Conservation (phyloP, 1,140 invertebrate genomes). For the Nasonia vitripennis region DNA sequence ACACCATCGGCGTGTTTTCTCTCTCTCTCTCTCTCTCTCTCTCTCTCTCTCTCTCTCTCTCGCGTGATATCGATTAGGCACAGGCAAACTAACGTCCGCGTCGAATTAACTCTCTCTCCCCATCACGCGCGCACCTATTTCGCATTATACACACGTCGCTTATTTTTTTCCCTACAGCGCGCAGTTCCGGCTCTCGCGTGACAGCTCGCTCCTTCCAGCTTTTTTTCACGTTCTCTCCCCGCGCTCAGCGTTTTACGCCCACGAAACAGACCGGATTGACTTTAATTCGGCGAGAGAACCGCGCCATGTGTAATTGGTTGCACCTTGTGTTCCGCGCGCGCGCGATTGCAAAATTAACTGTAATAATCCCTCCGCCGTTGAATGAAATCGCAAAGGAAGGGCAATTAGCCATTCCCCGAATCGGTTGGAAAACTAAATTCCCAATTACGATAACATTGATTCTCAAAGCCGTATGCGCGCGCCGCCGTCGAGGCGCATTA, state of each 20-base stretch:
- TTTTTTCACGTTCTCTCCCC: neutral
- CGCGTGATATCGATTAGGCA: constrained; percentile 62
- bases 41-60: neutral
- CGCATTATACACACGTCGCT: constrained; percentile 42
- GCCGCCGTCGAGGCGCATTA: constrained; percentile 36
- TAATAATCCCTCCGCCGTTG: too few species aligned
- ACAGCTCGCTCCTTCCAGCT: constrained; percentile 53
- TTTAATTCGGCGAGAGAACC: constrained; percentile 60
- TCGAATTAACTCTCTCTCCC: constrained; percentile 62
- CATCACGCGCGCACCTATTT: neutral
- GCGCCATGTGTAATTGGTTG: neutral
- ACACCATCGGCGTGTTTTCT: neutral
- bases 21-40: neutral
- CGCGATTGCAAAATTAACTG: too few species aligned
- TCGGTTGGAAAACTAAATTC: neutral
- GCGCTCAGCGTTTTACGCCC: constrained; percentile 58
- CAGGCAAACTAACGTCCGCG: constrained; percentile 54
- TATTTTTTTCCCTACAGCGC: constrained; percentile 49
- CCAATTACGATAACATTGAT: constrained; percentile 10
- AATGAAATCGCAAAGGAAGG: too few species aligned
- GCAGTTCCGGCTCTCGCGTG: constrained; percentile 64
- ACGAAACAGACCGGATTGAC: constrained; percentile 61
- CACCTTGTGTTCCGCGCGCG: neutral
- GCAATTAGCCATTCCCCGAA: too few species aligned
- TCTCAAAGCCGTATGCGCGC: neutral